phyloP scores from a whole-genome alignment of 2,113 vertebrate genomes.

The Garra rufa region DNA sequence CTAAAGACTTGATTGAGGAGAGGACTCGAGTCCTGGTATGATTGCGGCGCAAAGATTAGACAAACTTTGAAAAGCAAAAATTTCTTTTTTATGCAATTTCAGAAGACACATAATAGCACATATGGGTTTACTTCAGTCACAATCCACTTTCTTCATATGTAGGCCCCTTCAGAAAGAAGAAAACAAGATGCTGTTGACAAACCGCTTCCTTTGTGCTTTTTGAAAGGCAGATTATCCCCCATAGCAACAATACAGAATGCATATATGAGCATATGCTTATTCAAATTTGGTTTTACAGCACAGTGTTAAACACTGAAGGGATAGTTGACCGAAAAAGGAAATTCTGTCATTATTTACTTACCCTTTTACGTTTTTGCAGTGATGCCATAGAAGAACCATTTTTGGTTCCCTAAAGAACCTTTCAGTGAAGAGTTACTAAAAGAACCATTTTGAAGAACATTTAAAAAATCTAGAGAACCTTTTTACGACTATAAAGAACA shows the following conservation, averaged over 20 bases:
- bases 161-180: not conserved
- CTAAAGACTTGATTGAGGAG: conserved; percentile 37
- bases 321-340: not conserved
- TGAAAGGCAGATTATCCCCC: not conserved
- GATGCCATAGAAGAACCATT: too few species aligned
- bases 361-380: too few species aligned
- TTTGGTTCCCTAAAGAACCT: too few species aligned
- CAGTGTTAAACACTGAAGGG: not conserved
- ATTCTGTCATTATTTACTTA: not conserved
- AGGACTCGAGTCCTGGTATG: conserved; percentile 9
- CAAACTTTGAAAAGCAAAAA: conserved; percentile 15
- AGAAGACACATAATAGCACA: not conserved
- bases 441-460: too few species aligned
- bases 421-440: too few species aligned
- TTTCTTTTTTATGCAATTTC: not conserved
- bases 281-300: not conserved
- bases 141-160: not conserved
- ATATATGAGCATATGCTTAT: not conserved
- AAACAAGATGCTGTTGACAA: not conserved
- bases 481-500: too few species aligned
- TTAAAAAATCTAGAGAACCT: too few species aligned
- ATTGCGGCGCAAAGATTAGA: conserved; percentile 22
- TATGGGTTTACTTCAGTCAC: not conserved
- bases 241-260: not conserved
- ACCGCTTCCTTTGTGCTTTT: not conserved